Base-by-base conservation (phyloP, 2,797 vertebrate species). In the Neosilurus hyrtlii region DNA sequence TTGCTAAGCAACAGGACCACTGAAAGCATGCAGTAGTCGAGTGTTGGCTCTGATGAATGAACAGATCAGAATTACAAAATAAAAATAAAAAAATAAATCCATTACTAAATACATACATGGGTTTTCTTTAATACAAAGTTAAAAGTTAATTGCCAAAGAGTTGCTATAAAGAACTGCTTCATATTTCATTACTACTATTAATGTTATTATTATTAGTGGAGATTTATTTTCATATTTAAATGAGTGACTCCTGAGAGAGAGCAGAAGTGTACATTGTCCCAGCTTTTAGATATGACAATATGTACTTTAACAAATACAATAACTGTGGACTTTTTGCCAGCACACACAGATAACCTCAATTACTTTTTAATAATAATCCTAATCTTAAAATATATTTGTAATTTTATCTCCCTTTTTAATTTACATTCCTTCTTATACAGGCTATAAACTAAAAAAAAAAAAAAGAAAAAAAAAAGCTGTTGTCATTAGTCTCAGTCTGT, bases 1-100 rank as follows among this genome's bases (percentile, higher is more conserved):
- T 89, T 90, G 89, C 89, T 86, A 87, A 73, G 90, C 90, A 90
- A 89, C 90, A 88, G 83, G 81, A 70, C 68, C 75, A 75, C 86
- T 77, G 79, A 87, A 86, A 52, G 79, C 83, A 72, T 86, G 68
- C 66, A 80, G n/a, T 51, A 82, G 20, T 37, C n/a, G 61, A 77
- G 74, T 74, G 78, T 73, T 74, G 78, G 73, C 73, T 84, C 80
- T 68, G 81, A 59, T 84, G 76, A 66, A 87, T 79, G 66, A 67
- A 75, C 75, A 80, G 61, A 82, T 52, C 51, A 56, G 71, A 82
- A 71, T 35, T 63, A 56, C 16, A 56, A 37, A 22, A 74, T 68
- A 71, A 26, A 63, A 37, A 76, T 15, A 66, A 66, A 49, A 26
- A 63, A 37, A 76, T n/a, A 66, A 66, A 49, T 49, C 56, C 35